phyloP scores from a whole-genome alignment of 2,888 invertebrate genomes.

The Eurois occulta region DNA sequence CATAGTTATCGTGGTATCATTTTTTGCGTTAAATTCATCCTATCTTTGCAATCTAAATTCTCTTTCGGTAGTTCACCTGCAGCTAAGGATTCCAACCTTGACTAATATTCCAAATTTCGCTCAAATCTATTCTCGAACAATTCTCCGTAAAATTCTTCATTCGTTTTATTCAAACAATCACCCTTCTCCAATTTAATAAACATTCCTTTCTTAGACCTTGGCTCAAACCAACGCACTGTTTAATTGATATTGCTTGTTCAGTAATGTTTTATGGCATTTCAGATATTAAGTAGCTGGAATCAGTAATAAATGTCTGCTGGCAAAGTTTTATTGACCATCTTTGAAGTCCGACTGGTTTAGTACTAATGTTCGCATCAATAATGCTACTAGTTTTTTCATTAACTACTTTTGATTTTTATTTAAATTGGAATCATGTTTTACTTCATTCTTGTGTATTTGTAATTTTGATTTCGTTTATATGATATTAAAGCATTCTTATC shows the following conservation, averaged over 20 bases:
- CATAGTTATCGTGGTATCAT: neutral
- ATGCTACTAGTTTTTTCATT: constrained; percentile 48
- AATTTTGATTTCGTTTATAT: constrained; percentile 8
- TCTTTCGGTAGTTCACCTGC: neutral
- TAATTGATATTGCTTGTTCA: constrained; percentile 65
- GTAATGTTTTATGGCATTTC: constrained; percentile 61
- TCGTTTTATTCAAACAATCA: constrained; percentile 35
- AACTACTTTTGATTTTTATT: constrained; percentile 27
- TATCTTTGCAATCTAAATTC: neutral
- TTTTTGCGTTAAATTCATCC: neutral
- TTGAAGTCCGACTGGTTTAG: constrained; percentile 46
- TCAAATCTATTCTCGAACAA: constrained; percentile 27
- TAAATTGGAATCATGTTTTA: constrained; percentile 9
- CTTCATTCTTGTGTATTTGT: constrained; percentile 20
- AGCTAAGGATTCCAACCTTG: neutral
- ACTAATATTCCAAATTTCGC: constrained; percentile 42
- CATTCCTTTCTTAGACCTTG: constrained; percentile 54
- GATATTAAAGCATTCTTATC: constrained; percentile 2
- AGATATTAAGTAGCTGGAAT: constrained; percentile 63
- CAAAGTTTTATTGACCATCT: constrained; percentile 65
- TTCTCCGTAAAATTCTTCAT: constrained; percentile 29
- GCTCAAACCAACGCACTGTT: constrained; percentile 50
- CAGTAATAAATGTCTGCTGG: constrained; percentile 64
- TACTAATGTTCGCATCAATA: constrained; percentile 51
- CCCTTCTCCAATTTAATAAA: constrained; percentile 52